These are phyloP conservation scores for Drosophila insularis DNA, from an alignment of 1,140 invertebrate species.

Conservation along the genomic window DNA sequence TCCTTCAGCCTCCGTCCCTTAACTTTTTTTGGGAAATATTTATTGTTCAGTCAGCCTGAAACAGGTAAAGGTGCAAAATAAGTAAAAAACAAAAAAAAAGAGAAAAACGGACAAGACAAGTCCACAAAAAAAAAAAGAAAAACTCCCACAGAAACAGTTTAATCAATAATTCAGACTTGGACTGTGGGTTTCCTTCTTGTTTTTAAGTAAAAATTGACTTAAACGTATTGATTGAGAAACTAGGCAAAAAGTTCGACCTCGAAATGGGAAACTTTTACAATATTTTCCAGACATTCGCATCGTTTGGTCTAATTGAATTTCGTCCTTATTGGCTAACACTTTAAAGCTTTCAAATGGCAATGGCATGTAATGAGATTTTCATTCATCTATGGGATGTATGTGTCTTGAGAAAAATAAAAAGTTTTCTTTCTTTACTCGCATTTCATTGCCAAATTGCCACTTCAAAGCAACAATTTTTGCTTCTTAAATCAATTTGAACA, in stretches of 20 bases:
- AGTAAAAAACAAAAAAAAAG: conserved; percentile 34
- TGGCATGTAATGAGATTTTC: conserved; percentile 8
- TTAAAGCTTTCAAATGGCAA: not conserved
- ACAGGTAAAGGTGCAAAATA: conserved; percentile 39
- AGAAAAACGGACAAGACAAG: not conserved
- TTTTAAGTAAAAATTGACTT: conserved; percentile 37
- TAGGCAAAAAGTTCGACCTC: conserved; percentile 41
- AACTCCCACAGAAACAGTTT: conserved; percentile 22
- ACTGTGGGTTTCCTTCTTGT: conserved; percentile 46
- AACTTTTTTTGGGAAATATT: conserved; percentile 14
- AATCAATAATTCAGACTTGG: conserved; percentile 71
- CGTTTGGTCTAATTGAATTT: conserved; percentile 7
- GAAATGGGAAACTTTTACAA: not conserved
- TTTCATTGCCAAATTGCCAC: conserved; percentile 35
- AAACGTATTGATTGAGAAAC: conserved; percentile 53
- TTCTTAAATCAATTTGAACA: conserved; percentile 72
- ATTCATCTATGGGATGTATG: too few relatives aligned
- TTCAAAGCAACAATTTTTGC: conserved; percentile 64
- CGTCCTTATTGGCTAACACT: conserved; percentile 3
- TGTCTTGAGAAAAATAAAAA: conserved; percentile 12
- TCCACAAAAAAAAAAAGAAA: conserved; percentile 13
- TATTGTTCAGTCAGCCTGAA: conserved; percentile 5
- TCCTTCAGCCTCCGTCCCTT: not conserved
- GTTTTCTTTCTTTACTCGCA: not conserved
- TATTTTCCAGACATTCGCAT: not conserved